Evolutionary conservation across 1,140 invertebrate genomes (phyloP), one percentile per base, ranked within the genome.

Genomic region (Sminthurinus signatus): DNA sequence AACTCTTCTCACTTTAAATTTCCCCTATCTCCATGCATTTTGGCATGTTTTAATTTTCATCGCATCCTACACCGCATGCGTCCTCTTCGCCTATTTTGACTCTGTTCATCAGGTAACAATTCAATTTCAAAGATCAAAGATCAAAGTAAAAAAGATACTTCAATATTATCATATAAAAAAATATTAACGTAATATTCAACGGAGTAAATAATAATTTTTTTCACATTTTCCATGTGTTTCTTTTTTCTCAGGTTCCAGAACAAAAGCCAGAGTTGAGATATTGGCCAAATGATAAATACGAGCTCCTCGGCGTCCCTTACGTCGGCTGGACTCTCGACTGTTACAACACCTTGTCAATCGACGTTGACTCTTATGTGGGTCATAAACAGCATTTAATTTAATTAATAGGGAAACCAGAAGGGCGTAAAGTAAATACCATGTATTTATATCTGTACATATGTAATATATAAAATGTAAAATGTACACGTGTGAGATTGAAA

Each of bases 21-120:
- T 89, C 71, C 87, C 87, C 0, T 89, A 89, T 76, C 78, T 89
- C 68, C 88, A 90, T 75, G 86, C 84, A 17, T 78, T 88, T 8
- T 90, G 87, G 87, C 88, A 90, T 76, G 78, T 89, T 21, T 82
- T 89, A 43, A 88, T 88, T 68, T 88, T 88, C 68, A 86, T 89
- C 46, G 83, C 86, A 0, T 83, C 85, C 48, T 70, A 70, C 54
- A 21, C 68, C 8, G 84, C 84, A 10, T 79, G 86, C 36, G 87
- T 89, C 23, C 78, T 89, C 0, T 88, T 86, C 74, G 86, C 87
- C 0, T 89, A 88, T 74, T 88, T 89, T 75, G 84, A 86, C 70
- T 87, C 87, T 0, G 80, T 81, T 58, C 82, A 85, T 48, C 85
- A 87, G 71, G 78, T 81, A 61, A 32, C 31, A n/a, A 48, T 29